A percentile compares a stretch with the other conserved stretches of the same genome.
phyloP scores from a whole-genome alignment of 2,797 vertebrate species.

The Eidolon dupreanum region DNA sequence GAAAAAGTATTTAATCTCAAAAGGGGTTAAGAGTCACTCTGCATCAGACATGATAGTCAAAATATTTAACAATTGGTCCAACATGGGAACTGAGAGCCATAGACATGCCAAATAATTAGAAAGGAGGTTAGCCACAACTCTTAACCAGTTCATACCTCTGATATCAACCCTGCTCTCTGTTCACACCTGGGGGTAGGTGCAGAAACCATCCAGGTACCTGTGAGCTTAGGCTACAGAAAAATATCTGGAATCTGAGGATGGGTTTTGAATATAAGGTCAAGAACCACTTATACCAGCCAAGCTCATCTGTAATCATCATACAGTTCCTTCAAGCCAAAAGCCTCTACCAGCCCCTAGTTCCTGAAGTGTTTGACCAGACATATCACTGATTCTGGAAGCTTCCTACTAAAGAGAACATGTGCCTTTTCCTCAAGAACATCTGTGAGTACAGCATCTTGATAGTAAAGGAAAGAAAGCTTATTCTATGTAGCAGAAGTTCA shows the following conservation, averaged over 20 bases:
- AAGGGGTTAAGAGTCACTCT: background rate
- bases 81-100: background rate
- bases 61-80: background rate
- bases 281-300: background rate
- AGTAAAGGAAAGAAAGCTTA: background rate
- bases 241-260: background rate
- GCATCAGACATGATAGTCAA: background rate
- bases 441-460: background rate
- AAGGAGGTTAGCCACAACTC: background rate
- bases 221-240: background rate
- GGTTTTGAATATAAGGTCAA: background rate
- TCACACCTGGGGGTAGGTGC: rapidly evolving
- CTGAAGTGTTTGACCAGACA: background rate
- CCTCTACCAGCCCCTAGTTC: background rate
- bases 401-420: background rate
- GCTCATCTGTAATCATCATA: background rate
- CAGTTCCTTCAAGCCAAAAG: background rate
- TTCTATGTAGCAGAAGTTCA: background rate
- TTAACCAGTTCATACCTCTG: background rate
- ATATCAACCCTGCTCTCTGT: background rate
- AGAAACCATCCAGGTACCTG: background rate
- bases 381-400: rapidly evolving
- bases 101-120: background rate
- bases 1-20: background rate
- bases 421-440: background rate